A percentile compares a stretch with the other conserved stretches of the same genome.
These are phyloP conservation scores for Saimiri boliviensis DNA, from an alignment of 2,113 vertebrate species.

Conservation along the genomic window DNA sequence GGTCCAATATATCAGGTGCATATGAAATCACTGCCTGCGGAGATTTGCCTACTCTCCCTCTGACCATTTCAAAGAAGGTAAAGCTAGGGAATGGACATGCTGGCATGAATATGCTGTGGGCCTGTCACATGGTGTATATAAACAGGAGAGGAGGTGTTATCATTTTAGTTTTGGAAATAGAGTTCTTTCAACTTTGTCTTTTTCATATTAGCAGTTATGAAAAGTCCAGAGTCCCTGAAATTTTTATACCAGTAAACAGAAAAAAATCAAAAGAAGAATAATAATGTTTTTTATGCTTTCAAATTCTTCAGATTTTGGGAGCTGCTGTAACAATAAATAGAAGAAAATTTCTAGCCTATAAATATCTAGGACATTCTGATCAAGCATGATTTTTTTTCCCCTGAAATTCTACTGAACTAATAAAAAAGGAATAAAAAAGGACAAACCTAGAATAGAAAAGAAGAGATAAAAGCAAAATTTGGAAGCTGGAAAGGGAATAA, in stretches of 20 bases:
- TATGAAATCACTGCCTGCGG: no score
- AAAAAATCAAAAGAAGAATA: neutral
- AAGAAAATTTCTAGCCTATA: neutral
- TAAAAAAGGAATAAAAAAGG: neutral
- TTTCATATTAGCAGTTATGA: neutral
- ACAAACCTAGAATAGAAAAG: neutral
- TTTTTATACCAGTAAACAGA: neutral
- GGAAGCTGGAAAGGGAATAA: neutral
- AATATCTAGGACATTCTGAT: neutral
- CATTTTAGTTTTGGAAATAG: neutral
- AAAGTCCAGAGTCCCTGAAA: neutral
- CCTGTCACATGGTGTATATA: no score
- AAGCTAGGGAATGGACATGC: neutral
- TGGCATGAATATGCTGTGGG: neutral
- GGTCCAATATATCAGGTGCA: accelerated
- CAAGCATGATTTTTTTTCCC: neutral
- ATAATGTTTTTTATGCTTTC: neutral
- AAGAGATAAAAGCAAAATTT: neutral
- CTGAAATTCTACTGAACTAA: neutral
- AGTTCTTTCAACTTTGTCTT: neutral
- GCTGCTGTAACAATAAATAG: neutral
- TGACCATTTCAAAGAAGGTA: no score
- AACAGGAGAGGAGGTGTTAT: no score
- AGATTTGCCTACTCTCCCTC: accelerated
- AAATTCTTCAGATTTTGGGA: neutral